Evolutionary conservation across 2,888 invertebrate genomes (phyloP).

Genomic region (Drosophila gaucha): DNA sequence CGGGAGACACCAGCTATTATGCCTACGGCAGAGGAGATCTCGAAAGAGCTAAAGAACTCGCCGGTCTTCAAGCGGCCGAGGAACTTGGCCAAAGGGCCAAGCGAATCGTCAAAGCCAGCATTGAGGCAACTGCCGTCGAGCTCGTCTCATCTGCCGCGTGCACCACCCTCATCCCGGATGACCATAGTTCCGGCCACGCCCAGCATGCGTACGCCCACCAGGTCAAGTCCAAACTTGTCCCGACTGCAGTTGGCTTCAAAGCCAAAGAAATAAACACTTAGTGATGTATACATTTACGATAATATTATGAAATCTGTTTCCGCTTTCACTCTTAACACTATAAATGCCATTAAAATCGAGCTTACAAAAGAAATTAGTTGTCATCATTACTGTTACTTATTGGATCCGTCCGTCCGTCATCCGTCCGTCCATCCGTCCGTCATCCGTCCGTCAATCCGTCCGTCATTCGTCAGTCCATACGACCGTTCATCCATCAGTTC

Average conservation of each 20-base stretch:
- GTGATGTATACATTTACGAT: neutral
- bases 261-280: conserved; percentile 34
- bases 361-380: too few species aligned
- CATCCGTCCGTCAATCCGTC: too few species aligned
- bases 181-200: conserved; percentile 12
- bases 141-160: conserved; percentile 11
- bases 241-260: conserved; percentile 20
- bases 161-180: conserved; percentile 38
- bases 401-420: too few species aligned
- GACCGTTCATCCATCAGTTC: too few species aligned
- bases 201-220: neutral
- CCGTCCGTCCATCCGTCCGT: too few species aligned
- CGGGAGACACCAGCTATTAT: neutral
- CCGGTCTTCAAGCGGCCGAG: neutral
- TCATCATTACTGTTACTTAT: too few species aligned
- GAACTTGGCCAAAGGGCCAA: neutral
- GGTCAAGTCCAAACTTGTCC: conserved; percentile 12
- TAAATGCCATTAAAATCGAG: neutral
- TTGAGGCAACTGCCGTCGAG: neutral
- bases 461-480: too few species aligned
- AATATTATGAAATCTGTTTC: too few species aligned
- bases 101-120: neutral
- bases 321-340: too few species aligned
- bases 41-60: neutral
- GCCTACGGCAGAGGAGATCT: neutral